Percentiles rank a stretch among this genome's conserved stretches.
Conservation (phyloP, 2,888 invertebrate genomes). For the Habroteleia sp. region DNA sequence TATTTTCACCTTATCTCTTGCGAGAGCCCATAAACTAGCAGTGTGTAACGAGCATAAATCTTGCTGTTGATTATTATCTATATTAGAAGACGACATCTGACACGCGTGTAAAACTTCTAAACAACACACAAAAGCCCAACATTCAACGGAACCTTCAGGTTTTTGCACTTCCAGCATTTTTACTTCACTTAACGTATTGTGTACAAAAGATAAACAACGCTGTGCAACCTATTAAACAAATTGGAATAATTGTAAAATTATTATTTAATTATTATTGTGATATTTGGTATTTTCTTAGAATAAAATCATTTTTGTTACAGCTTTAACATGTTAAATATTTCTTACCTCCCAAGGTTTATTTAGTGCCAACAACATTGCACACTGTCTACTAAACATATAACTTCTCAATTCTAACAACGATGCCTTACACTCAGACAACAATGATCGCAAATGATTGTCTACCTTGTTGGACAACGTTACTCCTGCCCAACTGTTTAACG, state of each 20-base stretch:
- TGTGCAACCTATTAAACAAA: conserved; percentile 86
- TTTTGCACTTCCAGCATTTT: conserved; percentile 89
- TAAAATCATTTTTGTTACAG: conserved; percentile 1
- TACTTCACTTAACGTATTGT: conserved; percentile 93
- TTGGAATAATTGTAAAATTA: neutral
- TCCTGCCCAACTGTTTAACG: conserved; percentile 88
- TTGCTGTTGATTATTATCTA: conserved; percentile 83
- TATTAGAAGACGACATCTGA: conserved; percentile 85
- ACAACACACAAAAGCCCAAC: conserved; percentile 96
- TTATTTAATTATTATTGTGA: neutral
- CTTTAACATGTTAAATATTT: too few relatives aligned
- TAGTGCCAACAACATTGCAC: conserved; percentile 89
- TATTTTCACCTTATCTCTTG: conserved; percentile 88
- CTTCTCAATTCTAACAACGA: conserved; percentile 94
- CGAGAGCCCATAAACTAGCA: conserved; percentile 92
- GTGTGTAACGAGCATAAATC: conserved; percentile 92
- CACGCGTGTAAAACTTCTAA: conserved; percentile 93
- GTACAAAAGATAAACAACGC: conserved; percentile 93
- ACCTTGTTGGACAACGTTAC: conserved; percentile 86
- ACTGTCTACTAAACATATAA: conserved; percentile 96
- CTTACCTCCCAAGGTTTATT: conserved; percentile 91
- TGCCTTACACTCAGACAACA: conserved; percentile 81
- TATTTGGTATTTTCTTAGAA: neutral
- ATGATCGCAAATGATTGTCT: conserved; percentile 82
- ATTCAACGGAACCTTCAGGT: conserved; percentile 91